Conservation (phyloP, 2,113 vertebrate species). For the Smithornis capensis region DNA sequence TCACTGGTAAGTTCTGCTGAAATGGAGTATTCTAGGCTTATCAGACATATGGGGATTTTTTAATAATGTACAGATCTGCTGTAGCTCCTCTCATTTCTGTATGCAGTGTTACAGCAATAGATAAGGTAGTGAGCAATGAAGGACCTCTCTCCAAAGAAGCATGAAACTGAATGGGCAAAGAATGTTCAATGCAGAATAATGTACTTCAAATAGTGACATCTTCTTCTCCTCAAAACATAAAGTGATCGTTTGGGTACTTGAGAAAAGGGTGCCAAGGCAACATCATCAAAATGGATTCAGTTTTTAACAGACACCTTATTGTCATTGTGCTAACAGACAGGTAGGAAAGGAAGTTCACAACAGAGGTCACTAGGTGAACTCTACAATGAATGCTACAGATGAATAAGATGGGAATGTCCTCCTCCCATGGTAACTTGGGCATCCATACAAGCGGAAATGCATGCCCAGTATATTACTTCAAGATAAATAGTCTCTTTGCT, state of each 20-base stretch:
- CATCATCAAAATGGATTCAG: not conserved
- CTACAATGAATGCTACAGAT: not conserved
- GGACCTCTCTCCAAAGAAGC: not conserved
- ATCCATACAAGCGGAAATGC: not conserved
- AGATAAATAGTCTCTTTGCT: not conserved
- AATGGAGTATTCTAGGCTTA: not conserved
- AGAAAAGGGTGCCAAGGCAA: not conserved
- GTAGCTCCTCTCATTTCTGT: not conserved
- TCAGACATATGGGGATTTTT: not conserved
- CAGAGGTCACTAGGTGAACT: not conserved
- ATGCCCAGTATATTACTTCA: rapidly evolving
- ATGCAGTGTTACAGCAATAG: not conserved
- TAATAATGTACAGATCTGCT: not conserved
- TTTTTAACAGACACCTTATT: not conserved
- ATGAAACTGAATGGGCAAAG: not conserved
- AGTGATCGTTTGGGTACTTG: not conserved
- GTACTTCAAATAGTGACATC: not conserved
- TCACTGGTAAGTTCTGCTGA: not conserved
- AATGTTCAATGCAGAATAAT: not conserved
- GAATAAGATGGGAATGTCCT: not conserved
- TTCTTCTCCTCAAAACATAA: not conserved
- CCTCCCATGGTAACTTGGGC: not conserved
- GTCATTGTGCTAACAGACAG: not conserved
- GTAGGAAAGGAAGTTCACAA: not conserved
- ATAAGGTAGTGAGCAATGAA: not conserved